Evolutionary conservation across 2,797 vertebrate genomes (phyloP).

Genomic region (Bovichtus variegatus): DNA sequence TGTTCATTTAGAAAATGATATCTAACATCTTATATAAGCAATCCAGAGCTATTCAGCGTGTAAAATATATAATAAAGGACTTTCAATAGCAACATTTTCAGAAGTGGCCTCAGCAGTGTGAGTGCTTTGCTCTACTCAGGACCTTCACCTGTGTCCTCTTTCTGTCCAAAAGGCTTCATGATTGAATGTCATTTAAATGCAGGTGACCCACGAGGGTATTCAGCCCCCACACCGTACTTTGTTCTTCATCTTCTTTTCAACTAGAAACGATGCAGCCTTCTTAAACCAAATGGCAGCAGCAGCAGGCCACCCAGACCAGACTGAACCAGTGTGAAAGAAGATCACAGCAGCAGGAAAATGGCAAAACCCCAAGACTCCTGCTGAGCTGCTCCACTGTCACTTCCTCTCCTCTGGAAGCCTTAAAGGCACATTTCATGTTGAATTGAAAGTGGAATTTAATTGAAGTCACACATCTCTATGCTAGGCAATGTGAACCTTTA

Average conservation of each 20-base stretch:
- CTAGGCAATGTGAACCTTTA: neutral
- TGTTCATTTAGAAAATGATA: neutral
- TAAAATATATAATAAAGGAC: neutral
- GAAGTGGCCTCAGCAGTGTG: neutral
- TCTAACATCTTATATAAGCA: neutral
- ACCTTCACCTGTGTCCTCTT: neutral
- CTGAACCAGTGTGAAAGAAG: conserved; percentile 27
- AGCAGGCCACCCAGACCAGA: conserved; percentile 30
- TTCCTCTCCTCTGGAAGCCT: conserved; percentile 20
- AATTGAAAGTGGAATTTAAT: neutral
- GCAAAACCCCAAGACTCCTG: conserved; percentile 36
- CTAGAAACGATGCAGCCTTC: conserved; percentile 7
- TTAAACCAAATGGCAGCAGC: conserved; percentile 15
- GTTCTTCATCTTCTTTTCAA: neutral
- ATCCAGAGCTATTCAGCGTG: neutral
- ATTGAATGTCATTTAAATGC: neutral
- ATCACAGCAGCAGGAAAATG: conserved; percentile 59
- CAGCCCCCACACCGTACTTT: neutral
- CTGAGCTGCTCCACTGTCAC: conserved; percentile 39
- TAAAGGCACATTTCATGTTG: conserved; percentile 14
- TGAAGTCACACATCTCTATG: neutral
- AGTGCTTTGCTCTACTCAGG: neutral
- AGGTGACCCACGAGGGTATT: neutral
- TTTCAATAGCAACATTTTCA: neutral
- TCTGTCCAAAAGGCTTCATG: conserved; percentile 6